Conservation (phyloP, 2,113 vertebrate genomes). For the Epinephelus cyanopodus region DNA sequence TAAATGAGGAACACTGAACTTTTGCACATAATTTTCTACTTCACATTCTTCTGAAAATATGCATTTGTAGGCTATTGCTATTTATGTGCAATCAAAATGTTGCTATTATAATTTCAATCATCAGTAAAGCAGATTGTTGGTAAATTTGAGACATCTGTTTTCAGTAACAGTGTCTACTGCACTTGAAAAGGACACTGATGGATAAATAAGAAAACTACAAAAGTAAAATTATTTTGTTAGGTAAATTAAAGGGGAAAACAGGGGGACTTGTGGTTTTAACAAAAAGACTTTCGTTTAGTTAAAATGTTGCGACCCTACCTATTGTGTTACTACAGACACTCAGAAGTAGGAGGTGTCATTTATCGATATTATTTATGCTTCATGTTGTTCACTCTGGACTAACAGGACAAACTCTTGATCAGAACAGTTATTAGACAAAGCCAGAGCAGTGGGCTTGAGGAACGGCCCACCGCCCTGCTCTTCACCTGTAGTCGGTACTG, state of each 20-base stretch:
- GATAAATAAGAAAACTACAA: neutral
- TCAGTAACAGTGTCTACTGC: neutral
- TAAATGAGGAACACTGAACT: neutral
- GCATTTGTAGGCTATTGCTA: neutral
- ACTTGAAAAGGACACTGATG: neutral
- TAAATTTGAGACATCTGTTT: neutral
- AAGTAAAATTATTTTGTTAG: neutral
- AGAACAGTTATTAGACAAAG: slow-evolving; percentile 42
- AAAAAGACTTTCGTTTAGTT: neutral
- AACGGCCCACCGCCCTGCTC: neutral
- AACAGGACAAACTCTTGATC: slow-evolving; percentile 7
- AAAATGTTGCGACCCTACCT: neutral
- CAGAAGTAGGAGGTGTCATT: neutral
- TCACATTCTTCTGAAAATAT: neutral
- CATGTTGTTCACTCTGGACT: neutral
- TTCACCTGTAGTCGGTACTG: slow-evolving; percentile 12
- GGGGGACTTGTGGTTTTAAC: too few species aligned
- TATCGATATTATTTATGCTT: accelerated
- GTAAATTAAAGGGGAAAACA: neutral
- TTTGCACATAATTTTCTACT: neutral
- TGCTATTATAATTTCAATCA: neutral
- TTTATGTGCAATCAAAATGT: neutral
- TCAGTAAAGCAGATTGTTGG: neutral
- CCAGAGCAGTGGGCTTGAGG: neutral
- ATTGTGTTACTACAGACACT: neutral